These are phyloP conservation scores for Hemibagrus guttatus DNA, from an alignment of 2,797 vertebrate species.

Conservation along the genomic window DNA sequence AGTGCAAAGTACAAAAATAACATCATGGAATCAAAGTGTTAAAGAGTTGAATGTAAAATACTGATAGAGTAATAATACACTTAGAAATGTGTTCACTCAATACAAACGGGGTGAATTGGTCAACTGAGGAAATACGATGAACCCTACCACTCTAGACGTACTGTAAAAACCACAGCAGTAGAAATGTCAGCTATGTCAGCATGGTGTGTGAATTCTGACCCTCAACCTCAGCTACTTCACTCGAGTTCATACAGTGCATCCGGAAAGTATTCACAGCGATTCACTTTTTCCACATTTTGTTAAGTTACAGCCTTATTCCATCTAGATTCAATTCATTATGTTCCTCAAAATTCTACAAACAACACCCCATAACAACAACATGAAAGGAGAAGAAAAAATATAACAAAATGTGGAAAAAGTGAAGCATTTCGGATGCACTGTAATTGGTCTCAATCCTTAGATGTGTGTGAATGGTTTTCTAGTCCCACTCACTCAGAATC, in stretches of 20 bases:
- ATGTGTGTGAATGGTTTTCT: neutral
- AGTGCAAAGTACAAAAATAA: neutral
- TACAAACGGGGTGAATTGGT: neutral
- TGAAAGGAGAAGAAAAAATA: too few species aligned
- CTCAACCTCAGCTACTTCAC: neutral
- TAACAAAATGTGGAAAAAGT: too few species aligned
- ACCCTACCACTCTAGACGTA: too few species aligned
- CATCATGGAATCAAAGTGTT: neutral
- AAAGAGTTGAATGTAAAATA: neutral
- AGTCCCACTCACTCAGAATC: neutral
- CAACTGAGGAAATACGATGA: neutral
- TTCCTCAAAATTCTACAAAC: too few species aligned
- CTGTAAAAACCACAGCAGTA: neutral
- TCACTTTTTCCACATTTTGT: too few species aligned
- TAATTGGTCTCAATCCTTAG: neutral
- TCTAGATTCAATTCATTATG: too few species aligned
- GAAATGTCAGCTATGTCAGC: neutral
- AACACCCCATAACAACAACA: too few species aligned
- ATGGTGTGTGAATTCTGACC: neutral
- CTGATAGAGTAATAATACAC: neutral
- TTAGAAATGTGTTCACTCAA: neutral
- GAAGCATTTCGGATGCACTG: too few species aligned
- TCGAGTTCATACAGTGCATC: neutral
- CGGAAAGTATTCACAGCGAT: too few species aligned
- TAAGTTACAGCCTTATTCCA: too few species aligned